Conservation (phyloP, 2,113 vertebrate species). For the Myiozetetes cayanensis region DNA sequence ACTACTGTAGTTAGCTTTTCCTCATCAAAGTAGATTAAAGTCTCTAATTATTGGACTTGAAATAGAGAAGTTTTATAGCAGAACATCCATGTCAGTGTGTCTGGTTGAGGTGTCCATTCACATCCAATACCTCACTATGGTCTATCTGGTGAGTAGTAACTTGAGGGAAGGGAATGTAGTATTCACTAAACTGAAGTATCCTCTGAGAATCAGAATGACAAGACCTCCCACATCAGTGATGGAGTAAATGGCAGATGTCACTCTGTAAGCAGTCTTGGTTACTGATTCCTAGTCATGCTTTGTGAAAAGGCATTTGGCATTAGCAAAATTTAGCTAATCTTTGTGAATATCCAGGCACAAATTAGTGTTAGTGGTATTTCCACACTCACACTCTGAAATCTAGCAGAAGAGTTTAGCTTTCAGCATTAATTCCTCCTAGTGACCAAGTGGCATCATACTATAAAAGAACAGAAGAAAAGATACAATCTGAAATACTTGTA, state of each 20-base stretch:
- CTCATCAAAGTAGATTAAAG: neutral
- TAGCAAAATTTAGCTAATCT: neutral
- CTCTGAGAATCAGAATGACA: neutral
- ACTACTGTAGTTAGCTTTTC: neutral
- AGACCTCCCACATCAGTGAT: neutral
- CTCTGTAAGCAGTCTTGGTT: neutral
- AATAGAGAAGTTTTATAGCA: neutral
- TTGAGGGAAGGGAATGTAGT: neutral
- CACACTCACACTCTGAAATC: neutral
- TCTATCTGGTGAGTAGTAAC: neutral
- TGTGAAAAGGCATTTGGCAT: neutral
- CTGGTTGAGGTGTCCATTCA: neutral
- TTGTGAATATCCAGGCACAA: neutral
- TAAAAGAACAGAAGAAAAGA: neutral
- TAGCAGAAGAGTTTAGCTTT: neutral
- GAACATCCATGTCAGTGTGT: neutral
- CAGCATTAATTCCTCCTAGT: neutral
- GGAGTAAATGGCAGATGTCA: neutral
- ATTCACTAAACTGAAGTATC: neutral
- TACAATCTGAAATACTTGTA: neutral
- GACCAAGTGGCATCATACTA: neutral
- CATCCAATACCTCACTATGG: neutral
- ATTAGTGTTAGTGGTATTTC: neutral
- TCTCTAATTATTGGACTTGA: neutral
- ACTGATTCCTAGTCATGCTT: neutral